Conservation (phyloP, 2,888 invertebrate species). For the Phyllotreta cruciferae region DNA sequence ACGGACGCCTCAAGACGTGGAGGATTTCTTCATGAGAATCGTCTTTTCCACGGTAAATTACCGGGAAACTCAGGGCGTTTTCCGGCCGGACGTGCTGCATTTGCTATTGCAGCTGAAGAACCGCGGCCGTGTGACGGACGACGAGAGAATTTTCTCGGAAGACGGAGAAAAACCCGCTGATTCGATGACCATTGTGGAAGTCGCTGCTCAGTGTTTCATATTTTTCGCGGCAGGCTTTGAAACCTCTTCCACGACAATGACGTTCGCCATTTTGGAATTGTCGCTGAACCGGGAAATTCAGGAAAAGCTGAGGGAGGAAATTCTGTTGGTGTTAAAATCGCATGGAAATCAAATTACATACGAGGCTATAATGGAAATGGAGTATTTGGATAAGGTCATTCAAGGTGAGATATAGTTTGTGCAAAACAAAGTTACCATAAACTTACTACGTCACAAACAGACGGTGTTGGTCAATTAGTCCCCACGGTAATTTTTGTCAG, state of each 20-base stretch:
- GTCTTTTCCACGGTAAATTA: constrained; percentile 60
- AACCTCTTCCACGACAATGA: constrained; percentile 46
- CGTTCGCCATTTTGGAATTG: constrained; percentile 45
- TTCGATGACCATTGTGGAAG: constrained; percentile 25
- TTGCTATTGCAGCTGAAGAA: constrained; percentile 60
- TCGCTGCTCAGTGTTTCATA: constrained; percentile 40
- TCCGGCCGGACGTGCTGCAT: constrained; percentile 65
- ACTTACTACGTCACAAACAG: no score
- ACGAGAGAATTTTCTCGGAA: constrained; percentile 49
- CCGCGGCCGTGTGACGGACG: constrained; percentile 51
- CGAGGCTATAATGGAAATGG: constrained; percentile 43
- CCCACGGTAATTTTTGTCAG: no score
- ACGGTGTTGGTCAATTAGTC: no score
- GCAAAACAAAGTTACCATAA: no score
- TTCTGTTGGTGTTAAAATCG: constrained; percentile 37
- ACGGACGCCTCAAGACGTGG: constrained; percentile 41
- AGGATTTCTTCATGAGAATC: constrained; percentile 59
- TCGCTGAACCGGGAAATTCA: constrained; percentile 43
- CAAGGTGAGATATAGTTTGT: constrained; percentile 48
- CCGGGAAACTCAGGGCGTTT: constrained; percentile 59
- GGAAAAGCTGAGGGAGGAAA: constrained; percentile 42
- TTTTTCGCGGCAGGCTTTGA: constrained; percentile 47
- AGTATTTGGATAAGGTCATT: constrained; percentile 59
- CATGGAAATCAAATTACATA: constrained; percentile 42
- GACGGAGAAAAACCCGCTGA: constrained; percentile 22